phyloP scores from a whole-genome alignment of 2,888 invertebrate genomes.

The Dynastes grantii region DNA sequence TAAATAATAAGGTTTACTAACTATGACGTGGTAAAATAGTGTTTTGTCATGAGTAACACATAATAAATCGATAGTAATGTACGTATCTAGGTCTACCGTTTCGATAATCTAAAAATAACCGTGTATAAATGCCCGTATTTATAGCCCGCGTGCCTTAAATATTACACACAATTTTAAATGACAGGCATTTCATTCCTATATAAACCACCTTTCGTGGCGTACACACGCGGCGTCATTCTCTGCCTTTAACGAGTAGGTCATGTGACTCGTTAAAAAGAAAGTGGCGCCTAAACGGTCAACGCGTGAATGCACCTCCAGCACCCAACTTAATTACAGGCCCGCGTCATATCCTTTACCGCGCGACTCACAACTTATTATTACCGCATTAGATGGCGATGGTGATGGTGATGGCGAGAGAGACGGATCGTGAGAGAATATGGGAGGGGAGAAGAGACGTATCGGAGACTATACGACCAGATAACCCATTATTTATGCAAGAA shows the following conservation, averaged over 20 bases:
- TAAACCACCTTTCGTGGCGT: neutral
- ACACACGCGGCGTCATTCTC: constrained; percentile 11
- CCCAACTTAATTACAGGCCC: constrained; percentile 29
- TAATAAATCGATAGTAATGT: constrained; percentile 1
- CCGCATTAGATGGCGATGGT: constrained; percentile 18
- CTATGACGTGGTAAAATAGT: neutral
- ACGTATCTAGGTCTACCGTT: constrained; percentile 4
- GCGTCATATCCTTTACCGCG: constrained; percentile 8
- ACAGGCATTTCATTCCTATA: constrained; percentile 13
- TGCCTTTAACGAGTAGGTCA: constrained; percentile 16
- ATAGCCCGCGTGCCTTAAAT: constrained; percentile 7
- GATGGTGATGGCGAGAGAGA: neutral
- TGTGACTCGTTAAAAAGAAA: constrained; percentile 40
- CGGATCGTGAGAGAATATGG: neutral
- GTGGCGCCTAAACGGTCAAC: constrained; percentile 38
- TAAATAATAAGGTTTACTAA: neutral
- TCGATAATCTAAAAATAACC: neutral
- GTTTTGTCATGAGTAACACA: neutral
- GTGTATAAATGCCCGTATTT: neutral
- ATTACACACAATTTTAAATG: constrained; percentile 2
- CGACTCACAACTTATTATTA: constrained; percentile 17
- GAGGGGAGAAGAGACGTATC: neutral
- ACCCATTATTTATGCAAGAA: constrained; percentile 45
- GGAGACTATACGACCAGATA: constrained; percentile 26
- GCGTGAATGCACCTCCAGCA: constrained; percentile 41